Conservation (phyloP, 2,888 invertebrate genomes). For the Ariolimax columbianus region DNA sequence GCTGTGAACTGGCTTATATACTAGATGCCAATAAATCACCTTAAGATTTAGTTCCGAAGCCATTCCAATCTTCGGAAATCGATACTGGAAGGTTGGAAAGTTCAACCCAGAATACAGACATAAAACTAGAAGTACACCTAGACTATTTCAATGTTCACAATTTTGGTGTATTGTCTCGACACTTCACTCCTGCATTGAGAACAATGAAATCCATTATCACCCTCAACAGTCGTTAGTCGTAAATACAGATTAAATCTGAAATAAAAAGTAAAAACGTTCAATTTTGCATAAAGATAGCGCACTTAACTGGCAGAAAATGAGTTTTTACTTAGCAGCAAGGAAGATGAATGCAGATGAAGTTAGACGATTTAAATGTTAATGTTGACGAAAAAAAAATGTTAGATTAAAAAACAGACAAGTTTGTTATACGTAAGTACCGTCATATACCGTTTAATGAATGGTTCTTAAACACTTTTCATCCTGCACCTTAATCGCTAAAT, state of each 20-base stretch:
- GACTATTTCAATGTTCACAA: not conserved
- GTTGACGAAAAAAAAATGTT: not conserved
- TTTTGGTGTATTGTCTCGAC: not conserved
- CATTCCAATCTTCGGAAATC: too few species aligned
- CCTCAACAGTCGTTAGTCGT: not conserved
- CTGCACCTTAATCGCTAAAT: too few species aligned
- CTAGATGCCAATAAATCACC: too few species aligned
- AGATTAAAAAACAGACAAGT: not conserved
- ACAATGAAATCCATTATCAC: constrained; percentile 15
- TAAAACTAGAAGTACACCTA: not conserved
- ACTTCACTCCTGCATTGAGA: not conserved
- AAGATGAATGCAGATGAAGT: not conserved
- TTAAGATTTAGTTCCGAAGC: too few species aligned
- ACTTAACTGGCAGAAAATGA: not conserved
- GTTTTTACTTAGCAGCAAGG: not conserved
- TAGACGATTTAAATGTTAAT: not conserved
- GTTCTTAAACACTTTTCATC: too few species aligned
- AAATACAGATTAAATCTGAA: not conserved
- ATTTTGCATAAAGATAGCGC: constrained; percentile 1
- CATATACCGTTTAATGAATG: not conserved
- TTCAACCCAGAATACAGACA: not conserved
- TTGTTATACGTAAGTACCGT: not conserved
- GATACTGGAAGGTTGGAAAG: not conserved
- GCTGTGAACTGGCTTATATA: too few species aligned
- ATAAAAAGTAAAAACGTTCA: not conserved